Evolutionary conservation across 1,140 invertebrate genomes (phyloP).

Genomic region (Drosophila azteca): DNA sequence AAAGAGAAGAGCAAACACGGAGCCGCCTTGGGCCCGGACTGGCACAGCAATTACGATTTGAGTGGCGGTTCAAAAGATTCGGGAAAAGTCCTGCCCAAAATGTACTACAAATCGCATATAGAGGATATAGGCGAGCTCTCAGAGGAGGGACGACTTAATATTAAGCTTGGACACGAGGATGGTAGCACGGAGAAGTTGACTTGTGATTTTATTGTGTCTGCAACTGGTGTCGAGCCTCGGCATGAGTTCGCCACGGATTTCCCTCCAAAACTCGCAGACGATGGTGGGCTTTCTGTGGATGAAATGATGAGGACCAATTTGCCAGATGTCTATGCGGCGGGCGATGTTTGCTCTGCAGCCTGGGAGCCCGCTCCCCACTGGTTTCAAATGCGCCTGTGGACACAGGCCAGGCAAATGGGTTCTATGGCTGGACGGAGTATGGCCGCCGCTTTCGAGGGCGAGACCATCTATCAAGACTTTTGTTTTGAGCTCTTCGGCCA

Average conservation of each 20-base stretch:
- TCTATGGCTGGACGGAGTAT: slow-evolving; percentile 96
- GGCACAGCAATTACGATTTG: slow-evolving; percentile 91
- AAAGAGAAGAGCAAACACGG: slow-evolving; percentile 85
- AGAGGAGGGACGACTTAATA: not conserved
- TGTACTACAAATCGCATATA: slow-evolving; percentile 61
- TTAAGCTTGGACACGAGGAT: slow-evolving; percentile 56
- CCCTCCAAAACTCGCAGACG: slow-evolving; percentile 86
- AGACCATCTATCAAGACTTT: slow-evolving; percentile 92
- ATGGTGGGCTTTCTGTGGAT: slow-evolving; percentile 93
- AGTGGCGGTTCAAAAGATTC: slow-evolving; percentile 82
- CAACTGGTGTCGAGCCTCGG: slow-evolving; percentile 95
- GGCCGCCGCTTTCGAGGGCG: slow-evolving; percentile 86
- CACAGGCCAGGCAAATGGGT: slow-evolving; percentile 99
- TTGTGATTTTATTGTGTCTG: slow-evolving; percentile 97
- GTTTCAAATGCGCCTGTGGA: slow-evolving; percentile 99
- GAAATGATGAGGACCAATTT: slow-evolving; percentile 93
- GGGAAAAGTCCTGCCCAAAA: slow-evolving; percentile 30
- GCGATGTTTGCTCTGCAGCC: slow-evolving; percentile 93
- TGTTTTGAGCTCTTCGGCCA: slow-evolving; percentile 99
- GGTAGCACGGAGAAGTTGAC: slow-evolving; percentile 61
- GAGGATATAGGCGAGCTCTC: slow-evolving; percentile 8
- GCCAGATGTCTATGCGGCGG: slow-evolving; percentile 94
- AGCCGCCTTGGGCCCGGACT: slow-evolving; percentile 97
- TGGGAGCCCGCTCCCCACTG: slow-evolving; percentile 93
- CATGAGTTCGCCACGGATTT: slow-evolving; percentile 85